phyloP scores from a whole-genome alignment of 2,888 invertebrate genomes.

The Sarcophaga variegata region DNA sequence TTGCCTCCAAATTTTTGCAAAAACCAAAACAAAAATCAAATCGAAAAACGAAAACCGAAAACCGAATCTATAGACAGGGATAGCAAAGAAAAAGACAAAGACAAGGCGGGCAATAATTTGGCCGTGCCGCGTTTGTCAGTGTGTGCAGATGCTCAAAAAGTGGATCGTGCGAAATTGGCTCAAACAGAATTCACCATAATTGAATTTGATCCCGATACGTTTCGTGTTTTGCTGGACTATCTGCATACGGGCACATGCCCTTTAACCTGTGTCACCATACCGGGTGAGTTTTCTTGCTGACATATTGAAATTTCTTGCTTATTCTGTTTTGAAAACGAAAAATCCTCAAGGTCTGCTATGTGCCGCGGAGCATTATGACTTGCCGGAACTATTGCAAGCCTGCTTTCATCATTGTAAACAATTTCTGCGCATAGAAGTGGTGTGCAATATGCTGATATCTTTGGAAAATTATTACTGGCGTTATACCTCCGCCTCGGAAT shows the following conservation, averaged over 20 bases:
- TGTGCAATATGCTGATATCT: slow-evolving; percentile 95
- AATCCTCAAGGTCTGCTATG: slow-evolving; percentile 86
- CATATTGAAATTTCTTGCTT: too few species aligned
- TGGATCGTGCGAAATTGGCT: slow-evolving; percentile 94
- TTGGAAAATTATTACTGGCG: slow-evolving; percentile 98
- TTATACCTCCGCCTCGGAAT: slow-evolving; percentile 95
- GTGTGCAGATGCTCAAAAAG: slow-evolving; percentile 96
- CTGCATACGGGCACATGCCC: slow-evolving; percentile 96
- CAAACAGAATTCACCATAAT: slow-evolving; percentile 98
- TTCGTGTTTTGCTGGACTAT: slow-evolving; percentile 94
- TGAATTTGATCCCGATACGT: slow-evolving; percentile 97
- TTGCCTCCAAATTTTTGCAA: slow-evolving; percentile 44
- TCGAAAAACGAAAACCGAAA: slow-evolving; percentile 17
- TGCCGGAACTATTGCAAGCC: slow-evolving; percentile 95
- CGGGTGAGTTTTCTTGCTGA: slow-evolving; percentile 83
- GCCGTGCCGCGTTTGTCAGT: slow-evolving; percentile 94
- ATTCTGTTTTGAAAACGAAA: background rate
- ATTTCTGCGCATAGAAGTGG: slow-evolving; percentile 94
- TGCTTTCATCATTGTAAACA: slow-evolving; percentile 98
- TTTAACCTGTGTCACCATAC: slow-evolving; percentile 94
- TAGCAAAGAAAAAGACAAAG: slow-evolving; percentile 90
- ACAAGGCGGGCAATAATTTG: slow-evolving; percentile 87
- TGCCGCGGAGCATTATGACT: slow-evolving; percentile 96
- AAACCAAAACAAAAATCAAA: slow-evolving; percentile 55
- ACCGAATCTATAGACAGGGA: slow-evolving; percentile 86